Evolutionary conservation across 2,888 invertebrate genomes (phyloP).

Genomic region (Acanthococcus lagerstroemiae): DNA sequence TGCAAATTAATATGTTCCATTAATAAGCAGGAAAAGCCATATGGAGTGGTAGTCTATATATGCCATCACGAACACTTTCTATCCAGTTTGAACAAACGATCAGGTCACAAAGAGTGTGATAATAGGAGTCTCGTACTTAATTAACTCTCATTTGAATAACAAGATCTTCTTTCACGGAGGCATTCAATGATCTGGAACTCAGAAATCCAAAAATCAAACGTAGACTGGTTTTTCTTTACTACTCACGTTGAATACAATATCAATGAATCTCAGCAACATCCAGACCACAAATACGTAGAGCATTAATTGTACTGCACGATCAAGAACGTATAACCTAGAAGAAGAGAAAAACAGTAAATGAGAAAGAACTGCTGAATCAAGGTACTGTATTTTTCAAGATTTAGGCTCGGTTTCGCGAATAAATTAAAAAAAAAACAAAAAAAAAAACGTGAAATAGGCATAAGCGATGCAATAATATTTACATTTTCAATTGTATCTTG

Average conservation of each 20-base stretch:
- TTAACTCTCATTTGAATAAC: too few relatives aligned
- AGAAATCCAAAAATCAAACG: not conserved
- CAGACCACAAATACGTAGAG: not conserved
- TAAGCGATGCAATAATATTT: constrained; percentile 41
- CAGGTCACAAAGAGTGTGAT: too few relatives aligned
- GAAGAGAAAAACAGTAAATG: not conserved
- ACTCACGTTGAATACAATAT: not conserved
- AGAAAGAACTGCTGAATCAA: too few relatives aligned
- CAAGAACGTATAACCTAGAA: not conserved
- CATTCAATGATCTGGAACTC: too few relatives aligned
- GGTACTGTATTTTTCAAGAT: too few relatives aligned
- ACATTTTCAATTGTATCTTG: constrained; percentile 63
- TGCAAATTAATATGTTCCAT: too few relatives aligned
- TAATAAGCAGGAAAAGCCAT: too few relatives aligned
- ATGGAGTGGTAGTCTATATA: too few relatives aligned
- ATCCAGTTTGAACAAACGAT: too few relatives aligned
- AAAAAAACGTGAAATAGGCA: not conserved
- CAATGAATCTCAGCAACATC: not conserved
- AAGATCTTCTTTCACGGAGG: too few relatives aligned
- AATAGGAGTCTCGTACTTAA: too few relatives aligned
- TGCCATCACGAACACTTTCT: too few relatives aligned
- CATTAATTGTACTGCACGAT: not conserved
- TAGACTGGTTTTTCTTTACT: not conserved
- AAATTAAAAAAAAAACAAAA: not conserved
- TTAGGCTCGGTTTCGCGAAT: not conserved